phyloP scores from a whole-genome alignment of 1,140 invertebrate species.

The Drosophila virilis region DNA sequence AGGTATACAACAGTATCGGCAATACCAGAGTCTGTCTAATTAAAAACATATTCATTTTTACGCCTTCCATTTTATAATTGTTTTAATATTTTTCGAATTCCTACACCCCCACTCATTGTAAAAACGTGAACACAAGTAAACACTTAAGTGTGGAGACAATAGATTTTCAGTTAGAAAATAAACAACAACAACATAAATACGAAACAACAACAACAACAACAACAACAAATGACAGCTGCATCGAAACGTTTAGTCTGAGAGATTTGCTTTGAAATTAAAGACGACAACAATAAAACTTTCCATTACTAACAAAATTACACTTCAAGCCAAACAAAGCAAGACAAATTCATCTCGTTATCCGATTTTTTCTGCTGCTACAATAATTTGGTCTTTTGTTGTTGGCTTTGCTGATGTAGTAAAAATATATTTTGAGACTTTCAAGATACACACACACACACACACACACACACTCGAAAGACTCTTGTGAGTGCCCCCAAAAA shows the following conservation, averaged over 20 bases:
- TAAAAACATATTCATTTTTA: not conserved
- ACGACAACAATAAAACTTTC: conserved; percentile 76
- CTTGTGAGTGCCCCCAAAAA: not conserved
- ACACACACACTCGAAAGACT: not conserved
- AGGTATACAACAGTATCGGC: no score
- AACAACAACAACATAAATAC: conserved; percentile 32
- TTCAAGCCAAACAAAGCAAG: conserved; percentile 55
- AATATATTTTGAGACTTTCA: conserved; percentile 43
- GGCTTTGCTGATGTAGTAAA: conserved; percentile 17
- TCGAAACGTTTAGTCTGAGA: conserved; percentile 70
- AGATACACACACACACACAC: not conserved
- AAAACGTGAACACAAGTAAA: conserved; percentile 20
- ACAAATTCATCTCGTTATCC: conserved; percentile 74
- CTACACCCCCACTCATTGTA: not conserved
- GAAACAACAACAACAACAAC: not conserved
- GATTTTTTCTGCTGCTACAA: conserved; percentile 35
- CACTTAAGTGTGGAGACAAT: conserved; percentile 40
- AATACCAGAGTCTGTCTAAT: no score
- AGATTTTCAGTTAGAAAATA: conserved; percentile 72
- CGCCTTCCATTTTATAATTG: conserved; percentile 6
- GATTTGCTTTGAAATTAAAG: conserved; percentile 64
- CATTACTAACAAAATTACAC: conserved; percentile 78
- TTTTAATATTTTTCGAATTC: not conserved
- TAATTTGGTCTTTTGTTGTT: conserved; percentile 25
- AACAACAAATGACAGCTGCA: conserved; percentile 52